Evolutionary conservation across 2,797 vertebrate genomes (phyloP).

Genomic region (Notoglanidium macrostoma): DNA sequence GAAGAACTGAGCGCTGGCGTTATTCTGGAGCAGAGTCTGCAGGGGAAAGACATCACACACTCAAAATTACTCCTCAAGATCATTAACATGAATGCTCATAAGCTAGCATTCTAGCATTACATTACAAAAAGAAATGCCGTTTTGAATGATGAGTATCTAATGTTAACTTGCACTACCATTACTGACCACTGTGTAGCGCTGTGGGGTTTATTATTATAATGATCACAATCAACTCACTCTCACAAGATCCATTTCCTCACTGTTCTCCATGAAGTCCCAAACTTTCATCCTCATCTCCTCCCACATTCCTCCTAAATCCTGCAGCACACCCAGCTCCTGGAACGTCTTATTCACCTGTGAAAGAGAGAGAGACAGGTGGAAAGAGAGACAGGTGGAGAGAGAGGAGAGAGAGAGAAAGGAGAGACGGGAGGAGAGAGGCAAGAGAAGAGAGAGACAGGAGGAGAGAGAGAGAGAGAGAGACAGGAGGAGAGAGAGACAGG

Average conservation of each 20-base stretch:
- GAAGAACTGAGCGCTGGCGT: constrained; percentile 79
- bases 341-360: constrained; percentile 93
- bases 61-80: background rate
- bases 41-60: constrained; percentile 7
- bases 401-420: too few species aligned
- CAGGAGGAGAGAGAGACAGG: too few species aligned
- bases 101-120: background rate
- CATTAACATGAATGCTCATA: too few species aligned
- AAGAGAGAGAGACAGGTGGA: background rate
- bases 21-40: constrained; percentile 87
- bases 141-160: background rate
- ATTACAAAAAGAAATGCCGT: too few species aligned
- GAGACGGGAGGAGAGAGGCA: constrained; percentile 8
- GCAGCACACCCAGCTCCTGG: constrained; percentile 90
- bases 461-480: constrained; percentile 20
- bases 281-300: constrained; percentile 89
- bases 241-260: constrained; percentile 88
- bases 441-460: too few species aligned
- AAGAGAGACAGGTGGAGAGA: too few species aligned
- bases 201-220: background rate
- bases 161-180: constrained; percentile 4
- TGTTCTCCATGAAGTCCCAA: constrained; percentile 90
- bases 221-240: constrained; percentile 75
- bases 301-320: constrained; percentile 93
- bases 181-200: constrained; percentile 41